Evolutionary conservation across 2,888 invertebrate species (phyloP), one percentile per base, ranked within the genome.

Genomic region (Epirrhoe alternata): DNA sequence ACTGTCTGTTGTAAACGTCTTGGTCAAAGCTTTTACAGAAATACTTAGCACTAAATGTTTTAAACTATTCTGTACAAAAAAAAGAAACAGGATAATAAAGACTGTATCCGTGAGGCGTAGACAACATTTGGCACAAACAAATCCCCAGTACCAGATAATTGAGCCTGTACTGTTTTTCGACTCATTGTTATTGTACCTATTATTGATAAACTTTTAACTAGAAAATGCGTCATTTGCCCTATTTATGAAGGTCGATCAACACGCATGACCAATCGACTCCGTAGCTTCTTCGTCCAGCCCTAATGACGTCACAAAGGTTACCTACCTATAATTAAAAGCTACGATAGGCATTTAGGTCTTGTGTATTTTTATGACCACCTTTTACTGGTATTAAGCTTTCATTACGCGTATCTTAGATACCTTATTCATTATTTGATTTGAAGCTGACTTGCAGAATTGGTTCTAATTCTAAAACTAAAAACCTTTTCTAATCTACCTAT

Each of bases 161-260:
- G n/a, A n/a, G n/a, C n/a, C n/a, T n/a, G n/a, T 42, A 42, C 8
- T 5, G 42, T 42, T 45, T 45, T n/a, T 6, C 5, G 6, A 45
- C 14, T 42, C 14, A 14, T 47, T 16, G 14, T 47, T 14, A 16
- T 6, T 47, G 47, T 47, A 47, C 47, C 7, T 53, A 35, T 24
- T n/a, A 38, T 55, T 55, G 42, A 55, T 17, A 38, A 55, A 35
- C 5, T 16, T 33, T 12, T 35, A 5, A 42, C 7, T 33, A 14
- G 33, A 33, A 49, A 33, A 56, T 61, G 58, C 58, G 62, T 62
- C 66, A 66, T 54, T 38, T 58, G 53, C 24, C 35, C 61, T 35
- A 38, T 6, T 45, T 55, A 17, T 35, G 66, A 66, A 61, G 66
- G 66, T 30, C 66, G 49, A 58, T 53, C 38, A 38, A 47, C 56